A percentile compares a stretch with the other conserved stretches of the same genome.
These are phyloP conservation scores for Castor canadensis DNA, from an alignment of 2,113 vertebrate species.

Conservation along the genomic window DNA sequence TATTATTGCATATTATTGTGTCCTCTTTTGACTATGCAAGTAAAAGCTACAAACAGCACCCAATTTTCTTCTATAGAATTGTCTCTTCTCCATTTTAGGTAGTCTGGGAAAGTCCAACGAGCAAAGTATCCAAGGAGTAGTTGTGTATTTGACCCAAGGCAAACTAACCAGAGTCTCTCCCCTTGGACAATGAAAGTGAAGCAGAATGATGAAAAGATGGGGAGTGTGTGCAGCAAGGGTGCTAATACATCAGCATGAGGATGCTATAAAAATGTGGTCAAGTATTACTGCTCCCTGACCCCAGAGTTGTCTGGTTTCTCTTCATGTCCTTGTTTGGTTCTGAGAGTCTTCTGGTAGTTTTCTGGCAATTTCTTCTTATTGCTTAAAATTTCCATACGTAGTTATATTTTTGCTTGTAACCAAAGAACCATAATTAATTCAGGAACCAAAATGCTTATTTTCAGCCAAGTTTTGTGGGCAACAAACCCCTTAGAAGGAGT, in stretches of 20 bases:
- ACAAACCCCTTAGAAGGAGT: not conserved
- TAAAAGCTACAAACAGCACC: not conserved
- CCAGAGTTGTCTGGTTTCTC: not conserved
- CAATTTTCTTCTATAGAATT: not conserved
- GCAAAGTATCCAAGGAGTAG: not conserved
- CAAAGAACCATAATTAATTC: not conserved
- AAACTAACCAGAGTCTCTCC: not conserved
- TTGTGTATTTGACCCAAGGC: not conserved
- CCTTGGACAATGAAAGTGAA: not conserved
- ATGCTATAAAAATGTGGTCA: not conserved
- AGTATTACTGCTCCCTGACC: not conserved
- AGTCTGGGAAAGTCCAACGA: not conserved
- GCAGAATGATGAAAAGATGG: not conserved
- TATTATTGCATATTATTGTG: not conserved
- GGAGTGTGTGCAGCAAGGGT: not conserved
- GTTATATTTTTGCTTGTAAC: not conserved
- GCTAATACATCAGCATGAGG: not conserved
- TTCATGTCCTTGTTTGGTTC: not conserved
- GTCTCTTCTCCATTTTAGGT: not conserved
- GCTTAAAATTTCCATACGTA: conserved; percentile 8
- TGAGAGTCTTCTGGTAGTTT: not conserved
- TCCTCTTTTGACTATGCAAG: not conserved
- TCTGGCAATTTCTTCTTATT: not conserved
- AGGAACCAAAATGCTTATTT: not conserved
- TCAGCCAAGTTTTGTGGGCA: not conserved